A percentile compares a stretch with the other conserved stretches of the same genome.
phyloP scores from a whole-genome alignment of 2,113 vertebrate genomes.

The Pterocles gutturalis region DNA sequence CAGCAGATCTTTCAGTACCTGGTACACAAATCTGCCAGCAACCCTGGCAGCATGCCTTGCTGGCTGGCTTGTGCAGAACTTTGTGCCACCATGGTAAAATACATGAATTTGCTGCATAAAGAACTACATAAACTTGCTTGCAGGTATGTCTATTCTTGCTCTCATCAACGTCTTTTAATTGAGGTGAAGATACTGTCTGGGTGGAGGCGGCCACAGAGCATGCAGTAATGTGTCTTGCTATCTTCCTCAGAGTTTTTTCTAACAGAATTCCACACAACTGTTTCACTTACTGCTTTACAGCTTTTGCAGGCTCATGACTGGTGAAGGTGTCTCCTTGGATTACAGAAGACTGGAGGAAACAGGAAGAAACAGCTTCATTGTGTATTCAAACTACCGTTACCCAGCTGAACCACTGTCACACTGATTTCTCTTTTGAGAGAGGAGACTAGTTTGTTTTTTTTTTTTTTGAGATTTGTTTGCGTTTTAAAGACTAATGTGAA shows the following conservation, averaged over 20 bases:
- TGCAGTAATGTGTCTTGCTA: not conserved
- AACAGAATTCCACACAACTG: not conserved
- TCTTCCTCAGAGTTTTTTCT: not conserved
- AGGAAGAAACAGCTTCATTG: not conserved
- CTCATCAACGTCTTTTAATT: not conserved
- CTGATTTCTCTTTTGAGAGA: not conserved
- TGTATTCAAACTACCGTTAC: not conserved
- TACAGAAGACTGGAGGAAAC: not conserved
- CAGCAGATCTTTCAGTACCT: not conserved
- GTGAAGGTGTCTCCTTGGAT: not conserved
- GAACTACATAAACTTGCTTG: not conserved
- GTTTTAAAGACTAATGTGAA: not conserved
- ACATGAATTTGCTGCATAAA: not conserved
- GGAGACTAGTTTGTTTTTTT: not conserved
- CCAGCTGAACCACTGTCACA: not conserved
- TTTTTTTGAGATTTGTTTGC: not conserved
- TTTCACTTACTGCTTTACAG: not conserved
- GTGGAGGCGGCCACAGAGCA: fast-evolving
- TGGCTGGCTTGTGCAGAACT: not conserved
- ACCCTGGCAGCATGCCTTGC: fast-evolving
- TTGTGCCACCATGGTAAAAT: not conserved
- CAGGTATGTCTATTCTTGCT: not conserved
- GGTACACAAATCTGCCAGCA: not conserved
- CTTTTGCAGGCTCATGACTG: not conserved
- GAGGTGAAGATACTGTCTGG: not conserved